These are phyloP conservation scores for Sebastiscus albofasciatus DNA, from an alignment of 2,797 vertebrate species.

Conservation along the genomic window DNA sequence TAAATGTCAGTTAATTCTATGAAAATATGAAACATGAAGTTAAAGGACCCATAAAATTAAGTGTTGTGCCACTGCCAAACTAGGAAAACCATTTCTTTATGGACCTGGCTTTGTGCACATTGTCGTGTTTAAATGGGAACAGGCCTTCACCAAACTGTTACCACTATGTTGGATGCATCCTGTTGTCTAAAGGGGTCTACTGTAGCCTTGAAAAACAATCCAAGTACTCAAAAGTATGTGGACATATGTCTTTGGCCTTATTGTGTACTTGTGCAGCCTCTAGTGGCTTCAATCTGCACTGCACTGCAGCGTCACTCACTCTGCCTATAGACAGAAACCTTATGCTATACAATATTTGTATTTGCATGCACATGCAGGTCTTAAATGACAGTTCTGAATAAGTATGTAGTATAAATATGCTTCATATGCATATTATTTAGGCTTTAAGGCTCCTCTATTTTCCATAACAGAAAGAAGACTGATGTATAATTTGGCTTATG, in stretches of 20 bases:
- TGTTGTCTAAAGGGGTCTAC: neutral
- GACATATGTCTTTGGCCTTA: neutral
- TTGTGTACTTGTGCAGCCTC: constrained; percentile 42
- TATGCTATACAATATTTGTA: neutral
- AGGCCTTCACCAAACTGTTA: neutral
- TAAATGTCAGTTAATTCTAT: neutral
- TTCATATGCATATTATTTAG: neutral
- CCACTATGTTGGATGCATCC: neutral
- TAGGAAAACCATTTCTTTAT: too few relatives aligned
- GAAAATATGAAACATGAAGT: neutral
- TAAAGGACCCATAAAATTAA: neutral
- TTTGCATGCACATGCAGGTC: neutral
- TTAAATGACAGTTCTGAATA: neutral
- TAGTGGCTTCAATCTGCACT: constrained; percentile 39
- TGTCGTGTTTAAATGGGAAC: too few relatives aligned
- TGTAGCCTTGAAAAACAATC: neutral
- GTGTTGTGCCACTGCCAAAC: neutral
- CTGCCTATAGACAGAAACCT: neutral
- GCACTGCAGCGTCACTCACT: neutral
- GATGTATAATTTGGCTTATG: neutral
- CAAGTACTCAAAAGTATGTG: neutral
- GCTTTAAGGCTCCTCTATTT: neutral
- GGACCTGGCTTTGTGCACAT: neutral
- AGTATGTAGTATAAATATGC: neutral
- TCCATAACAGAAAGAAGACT: neutral